phyloP scores from a whole-genome alignment of 1,140 invertebrate species.

The Lucilia sericata region DNA sequence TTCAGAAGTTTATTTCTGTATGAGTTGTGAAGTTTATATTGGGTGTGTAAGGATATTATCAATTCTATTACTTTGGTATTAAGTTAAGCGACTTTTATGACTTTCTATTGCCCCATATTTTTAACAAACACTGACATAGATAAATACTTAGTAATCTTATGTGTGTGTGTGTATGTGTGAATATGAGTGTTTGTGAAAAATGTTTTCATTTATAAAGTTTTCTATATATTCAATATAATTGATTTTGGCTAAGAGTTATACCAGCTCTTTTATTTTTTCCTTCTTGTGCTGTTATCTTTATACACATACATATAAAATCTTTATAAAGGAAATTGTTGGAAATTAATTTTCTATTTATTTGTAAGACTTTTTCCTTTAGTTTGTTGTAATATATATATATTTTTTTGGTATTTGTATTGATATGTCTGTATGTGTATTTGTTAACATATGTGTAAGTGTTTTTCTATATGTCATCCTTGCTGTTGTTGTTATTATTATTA shows the following conservation, averaged over 20 bases:
- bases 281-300: not conserved
- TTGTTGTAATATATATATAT: no score
- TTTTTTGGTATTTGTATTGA: not conserved
- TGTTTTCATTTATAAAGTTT: constrained; percentile 3
- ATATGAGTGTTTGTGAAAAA: no score
- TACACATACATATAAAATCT: not conserved
- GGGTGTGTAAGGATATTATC: constrained; percentile 42
- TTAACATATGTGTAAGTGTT: not conserved
- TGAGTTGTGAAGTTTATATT: constrained; percentile 14
- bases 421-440: no score
- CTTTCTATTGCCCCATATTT: constrained; percentile 34
- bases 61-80: constrained; percentile 42
- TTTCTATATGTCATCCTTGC: not conserved
- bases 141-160: no score
- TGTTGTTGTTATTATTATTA: not conserved
- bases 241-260: constrained; percentile 7
- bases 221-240: constrained; percentile 35
- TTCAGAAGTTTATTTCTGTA: not conserved
- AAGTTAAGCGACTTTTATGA: constrained; percentile 44
- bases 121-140: not conserved
- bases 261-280: not conserved
- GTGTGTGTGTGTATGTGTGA: no score
- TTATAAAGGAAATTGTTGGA: constrained; percentile 2
- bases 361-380: not conserved
- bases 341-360: constrained; percentile 42